Evolutionary conservation across 2,888 invertebrate species (phyloP).

Genomic region (Sclerodermus sp.): DNA sequence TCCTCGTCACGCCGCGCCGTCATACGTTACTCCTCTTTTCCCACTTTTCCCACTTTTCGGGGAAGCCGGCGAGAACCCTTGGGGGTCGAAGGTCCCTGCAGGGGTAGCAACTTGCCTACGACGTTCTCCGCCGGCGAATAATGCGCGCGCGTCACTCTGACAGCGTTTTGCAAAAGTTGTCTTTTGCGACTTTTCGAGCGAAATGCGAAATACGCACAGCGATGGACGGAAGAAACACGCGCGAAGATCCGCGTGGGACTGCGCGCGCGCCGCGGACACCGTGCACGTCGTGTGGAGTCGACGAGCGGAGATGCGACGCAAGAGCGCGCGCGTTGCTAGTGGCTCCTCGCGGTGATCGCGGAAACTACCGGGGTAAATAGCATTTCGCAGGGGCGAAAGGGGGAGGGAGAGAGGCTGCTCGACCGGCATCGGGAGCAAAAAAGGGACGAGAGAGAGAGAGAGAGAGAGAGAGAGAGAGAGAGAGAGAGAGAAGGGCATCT

Average conservation of each 20-base stretch:
- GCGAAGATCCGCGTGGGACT: conserved; percentile 46
- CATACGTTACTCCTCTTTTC: neutral
- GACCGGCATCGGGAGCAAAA: neutral
- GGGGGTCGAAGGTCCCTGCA: no score
- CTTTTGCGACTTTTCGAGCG: no score
- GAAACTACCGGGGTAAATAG: conserved; percentile 34
- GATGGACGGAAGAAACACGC: conserved; percentile 14
- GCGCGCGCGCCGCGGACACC: conserved; percentile 28
- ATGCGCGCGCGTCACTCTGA: neutral
- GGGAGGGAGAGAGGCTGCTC: neutral
- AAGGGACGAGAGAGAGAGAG: neutral
- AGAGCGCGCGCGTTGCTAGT: conserved; percentile 7
- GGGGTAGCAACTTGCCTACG: no score
- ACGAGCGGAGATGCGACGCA: conserved; percentile 25
- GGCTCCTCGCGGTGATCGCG: conserved; percentile 24
- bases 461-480: neutral
- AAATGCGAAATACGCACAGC: neutral
- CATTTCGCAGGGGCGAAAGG: conserved; percentile 19
- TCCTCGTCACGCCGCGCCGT: conserved; percentile 4
- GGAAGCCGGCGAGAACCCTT: neutral
- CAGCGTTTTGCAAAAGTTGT: neutral
- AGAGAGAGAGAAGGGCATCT: conserved; percentile 22
- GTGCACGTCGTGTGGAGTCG: neutral
- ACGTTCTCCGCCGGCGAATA: neutral
- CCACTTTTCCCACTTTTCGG: neutral